phyloP scores from a whole-genome alignment of 23 tunicate species.

The Styela plicata region DNA sequence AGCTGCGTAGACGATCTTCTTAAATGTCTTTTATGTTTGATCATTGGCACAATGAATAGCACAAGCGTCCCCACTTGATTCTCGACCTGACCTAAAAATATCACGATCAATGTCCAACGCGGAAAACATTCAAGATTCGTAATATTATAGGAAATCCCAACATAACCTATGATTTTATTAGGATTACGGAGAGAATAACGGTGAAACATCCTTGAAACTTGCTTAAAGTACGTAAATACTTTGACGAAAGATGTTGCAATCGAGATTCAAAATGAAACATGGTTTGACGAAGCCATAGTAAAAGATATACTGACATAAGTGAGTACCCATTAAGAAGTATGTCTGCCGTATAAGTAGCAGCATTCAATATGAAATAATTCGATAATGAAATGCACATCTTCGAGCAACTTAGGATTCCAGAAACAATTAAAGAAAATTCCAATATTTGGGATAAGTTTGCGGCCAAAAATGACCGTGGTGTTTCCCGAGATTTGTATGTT shows the following conservation, averaged over 20 bases:
- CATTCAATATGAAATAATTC: not conserved
- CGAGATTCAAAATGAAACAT: not conserved
- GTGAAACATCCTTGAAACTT: not conserved
- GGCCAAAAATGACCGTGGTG: not conserved
- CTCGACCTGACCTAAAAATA: not conserved
- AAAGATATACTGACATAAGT: not conserved
- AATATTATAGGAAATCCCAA: not conserved
- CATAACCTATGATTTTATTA: not conserved
- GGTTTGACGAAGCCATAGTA: not conserved
- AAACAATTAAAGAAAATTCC: not conserved
- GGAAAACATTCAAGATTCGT: not conserved
- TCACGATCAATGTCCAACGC: not conserved
- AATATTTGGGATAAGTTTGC: not conserved
- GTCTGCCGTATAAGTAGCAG: not conserved
- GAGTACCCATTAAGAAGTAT: not conserved
- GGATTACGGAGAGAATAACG: not conserved
- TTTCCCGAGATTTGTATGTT: not conserved
- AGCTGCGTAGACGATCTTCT: not conserved
- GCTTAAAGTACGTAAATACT: not conserved
- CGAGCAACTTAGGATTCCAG: not conserved
- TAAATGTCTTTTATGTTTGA: not conserved
- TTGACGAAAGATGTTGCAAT: not conserved
- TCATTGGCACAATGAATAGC: not conserved
- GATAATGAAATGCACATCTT: not conserved
- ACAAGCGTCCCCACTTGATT: not conserved